phyloP scores from a whole-genome alignment of 2,888 invertebrate species.

The Agrotis exclamationis region DNA sequence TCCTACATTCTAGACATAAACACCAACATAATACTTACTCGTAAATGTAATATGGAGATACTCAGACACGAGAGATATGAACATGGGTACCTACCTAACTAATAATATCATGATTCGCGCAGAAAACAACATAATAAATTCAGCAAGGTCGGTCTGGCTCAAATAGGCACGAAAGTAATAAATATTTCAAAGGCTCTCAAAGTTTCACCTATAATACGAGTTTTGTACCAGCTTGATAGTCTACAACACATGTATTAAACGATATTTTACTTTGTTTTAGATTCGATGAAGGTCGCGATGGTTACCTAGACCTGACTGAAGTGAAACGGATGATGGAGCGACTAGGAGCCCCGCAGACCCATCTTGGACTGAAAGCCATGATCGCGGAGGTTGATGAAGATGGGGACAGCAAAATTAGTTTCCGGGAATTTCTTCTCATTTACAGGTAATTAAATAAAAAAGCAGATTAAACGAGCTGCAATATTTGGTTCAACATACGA shows the following conservation, averaged over 20 bases:
- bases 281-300: conserved; percentile 97
- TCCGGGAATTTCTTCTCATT: conserved; percentile 96
- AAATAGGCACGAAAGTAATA: conserved; percentile 27
- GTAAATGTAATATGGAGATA: too few species aligned
- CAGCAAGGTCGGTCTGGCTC: neutral
- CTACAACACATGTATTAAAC: conserved; percentile 5
- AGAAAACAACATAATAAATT: neutral
- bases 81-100: neutral
- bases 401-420: conserved; percentile 96
- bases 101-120: neutral
- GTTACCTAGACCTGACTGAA: conserved; percentile 96
- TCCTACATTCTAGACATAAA: too few species aligned
- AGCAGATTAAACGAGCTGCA: too few species aligned
- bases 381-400: conserved; percentile 98
- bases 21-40: too few species aligned
- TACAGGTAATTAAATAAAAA: conserved; percentile 87
- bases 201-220: conserved; percentile 21
- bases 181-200: conserved; percentile 8
- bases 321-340: conserved; percentile 99
- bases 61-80: neutral
- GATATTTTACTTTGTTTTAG: conserved; percentile 89
- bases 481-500: too few species aligned
- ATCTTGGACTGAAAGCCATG: conserved; percentile 98
- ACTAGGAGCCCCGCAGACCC: conserved; percentile 98
- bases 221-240: neutral